Conservation (phyloP, 2,797 vertebrate species). For the Anomalospiza imberbis region DNA sequence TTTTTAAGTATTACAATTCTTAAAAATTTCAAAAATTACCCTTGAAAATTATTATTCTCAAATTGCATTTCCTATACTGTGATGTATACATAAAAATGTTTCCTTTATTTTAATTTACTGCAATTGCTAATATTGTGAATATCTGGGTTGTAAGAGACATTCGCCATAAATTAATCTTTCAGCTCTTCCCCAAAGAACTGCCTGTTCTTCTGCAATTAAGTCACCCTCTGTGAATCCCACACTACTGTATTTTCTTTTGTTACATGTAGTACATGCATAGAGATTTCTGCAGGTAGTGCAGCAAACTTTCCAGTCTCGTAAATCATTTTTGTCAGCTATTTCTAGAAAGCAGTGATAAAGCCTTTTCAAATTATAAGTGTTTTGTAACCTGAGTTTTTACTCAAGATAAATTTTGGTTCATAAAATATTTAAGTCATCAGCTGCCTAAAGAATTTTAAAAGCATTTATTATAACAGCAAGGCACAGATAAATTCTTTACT, state of each 20-base stretch:
- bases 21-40: too few relatives aligned
- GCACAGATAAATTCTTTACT: not conserved
- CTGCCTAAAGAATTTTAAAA: not conserved
- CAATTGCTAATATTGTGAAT: not conserved
- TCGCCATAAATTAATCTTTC: not conserved
- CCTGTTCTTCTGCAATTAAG: not conserved
- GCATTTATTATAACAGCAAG: not conserved
- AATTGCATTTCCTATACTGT: not conserved
- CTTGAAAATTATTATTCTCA: not conserved
- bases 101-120: not conserved
- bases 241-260: not conserved
- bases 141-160: not conserved
- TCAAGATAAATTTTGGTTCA: not conserved
- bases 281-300: not conserved
- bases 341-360: not conserved
- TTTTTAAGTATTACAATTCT: too few relatives aligned
- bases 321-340: not conserved
- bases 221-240: not conserved
- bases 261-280: accelerated
- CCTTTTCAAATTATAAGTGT: not conserved
- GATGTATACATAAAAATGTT: not conserved
- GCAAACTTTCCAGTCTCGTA: not conserved
- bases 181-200: not conserved
- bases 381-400: not conserved
- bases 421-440: not conserved